Evolutionary conservation across 2,113 vertebrate species (phyloP).

Genomic region (Falcunculus frontatus): DNA sequence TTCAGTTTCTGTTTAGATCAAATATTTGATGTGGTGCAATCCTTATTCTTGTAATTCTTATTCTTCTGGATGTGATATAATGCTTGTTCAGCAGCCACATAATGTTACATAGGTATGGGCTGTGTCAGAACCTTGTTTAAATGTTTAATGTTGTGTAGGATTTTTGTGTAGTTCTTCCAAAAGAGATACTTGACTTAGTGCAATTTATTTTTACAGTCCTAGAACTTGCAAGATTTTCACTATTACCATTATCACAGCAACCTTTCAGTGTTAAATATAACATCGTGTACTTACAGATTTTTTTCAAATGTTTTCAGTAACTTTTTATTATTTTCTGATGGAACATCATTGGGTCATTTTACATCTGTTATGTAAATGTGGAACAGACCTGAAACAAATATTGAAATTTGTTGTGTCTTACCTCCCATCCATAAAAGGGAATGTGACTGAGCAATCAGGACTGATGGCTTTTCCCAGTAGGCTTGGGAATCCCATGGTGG

Average conservation of each 20-base stretch:
- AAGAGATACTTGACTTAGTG: neutral
- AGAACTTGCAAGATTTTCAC: neutral
- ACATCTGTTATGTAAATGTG: neutral
- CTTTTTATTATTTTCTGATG: neutral
- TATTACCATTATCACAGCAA: neutral
- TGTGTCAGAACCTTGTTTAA: neutral
- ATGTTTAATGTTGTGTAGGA: neutral
- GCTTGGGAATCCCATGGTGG: neutral
- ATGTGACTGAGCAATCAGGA: neutral
- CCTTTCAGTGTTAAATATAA: neutral
- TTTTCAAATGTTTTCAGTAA: neutral
- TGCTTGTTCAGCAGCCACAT: neutral
- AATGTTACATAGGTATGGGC: neutral
- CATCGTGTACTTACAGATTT: rapidly evolving
- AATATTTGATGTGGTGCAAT: neutral
- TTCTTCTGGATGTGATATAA: neutral
- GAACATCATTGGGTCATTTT: neutral
- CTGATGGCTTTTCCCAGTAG: neutral
- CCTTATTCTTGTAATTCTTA: neutral
- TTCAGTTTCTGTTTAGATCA: neutral
- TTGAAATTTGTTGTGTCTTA: neutral
- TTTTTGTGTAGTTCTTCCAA: neutral
- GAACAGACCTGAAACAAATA: neutral
- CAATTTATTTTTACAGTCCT: neutral
- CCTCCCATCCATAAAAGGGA: neutral